Conservation (phyloP, 2,888 invertebrate species). For the Halictus ligatus region DNA sequence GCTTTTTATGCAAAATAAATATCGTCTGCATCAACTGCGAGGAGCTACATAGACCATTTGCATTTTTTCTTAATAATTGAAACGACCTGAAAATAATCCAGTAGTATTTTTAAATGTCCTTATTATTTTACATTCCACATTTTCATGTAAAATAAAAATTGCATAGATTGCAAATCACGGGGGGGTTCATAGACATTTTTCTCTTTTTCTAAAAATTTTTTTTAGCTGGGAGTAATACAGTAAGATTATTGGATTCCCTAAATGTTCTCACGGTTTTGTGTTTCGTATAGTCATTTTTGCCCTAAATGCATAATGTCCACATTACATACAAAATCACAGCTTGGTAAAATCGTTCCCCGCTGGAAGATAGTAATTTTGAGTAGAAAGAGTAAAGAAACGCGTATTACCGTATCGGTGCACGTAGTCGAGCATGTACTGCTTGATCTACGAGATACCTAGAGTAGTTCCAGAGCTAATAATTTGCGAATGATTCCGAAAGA, state of each 20-base stretch:
- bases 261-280: neutral
- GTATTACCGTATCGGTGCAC: neutral
- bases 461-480: neutral
- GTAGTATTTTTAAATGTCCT: no score
- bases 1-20: neutral
- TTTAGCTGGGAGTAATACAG: no score
- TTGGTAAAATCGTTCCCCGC: neutral
- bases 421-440: neutral
- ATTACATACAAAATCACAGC: neutral
- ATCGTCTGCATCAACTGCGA: no score
- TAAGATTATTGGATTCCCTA: no score
- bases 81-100: no score
- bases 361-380: neutral
- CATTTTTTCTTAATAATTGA: no score
- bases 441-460: neutral
- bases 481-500: constrained; percentile 2
- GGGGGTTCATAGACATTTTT: no score
- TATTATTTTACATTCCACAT: no score
- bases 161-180: no score
- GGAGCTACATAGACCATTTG: no score
- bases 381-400: neutral
- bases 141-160: no score
- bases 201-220: no score
- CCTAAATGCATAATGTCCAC: neutral
- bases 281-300: neutral